Evolutionary conservation across 37 sponge, comb jelly and placozoan genomes (phyloP).

Genomic region (Dysidea cf. avara): DNA sequence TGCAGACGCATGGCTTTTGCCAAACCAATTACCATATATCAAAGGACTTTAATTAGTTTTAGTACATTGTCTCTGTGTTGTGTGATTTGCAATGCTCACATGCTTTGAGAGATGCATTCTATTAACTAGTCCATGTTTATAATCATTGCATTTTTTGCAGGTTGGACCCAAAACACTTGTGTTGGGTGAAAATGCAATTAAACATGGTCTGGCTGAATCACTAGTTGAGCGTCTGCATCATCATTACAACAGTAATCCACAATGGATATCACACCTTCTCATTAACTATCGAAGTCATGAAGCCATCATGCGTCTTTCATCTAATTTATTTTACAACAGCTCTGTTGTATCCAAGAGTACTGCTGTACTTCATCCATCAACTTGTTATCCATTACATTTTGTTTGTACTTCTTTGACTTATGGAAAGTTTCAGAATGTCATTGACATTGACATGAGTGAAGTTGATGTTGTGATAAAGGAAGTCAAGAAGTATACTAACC

Average conservation of each 20-base stretch:
- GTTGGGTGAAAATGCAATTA: conserved; percentile 39
- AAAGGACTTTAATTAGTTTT: too few species aligned
- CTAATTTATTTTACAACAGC: conserved; percentile 40
- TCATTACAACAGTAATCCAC: conserved; percentile 6
- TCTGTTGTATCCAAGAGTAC: not conserved
- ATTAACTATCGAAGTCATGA: conserved; percentile 66
- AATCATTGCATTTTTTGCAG: conserved; percentile 22
- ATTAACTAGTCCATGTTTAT: too few species aligned
- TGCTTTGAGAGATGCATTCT: too few species aligned
- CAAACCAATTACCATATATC: too few species aligned
- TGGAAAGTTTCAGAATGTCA: not conserved
- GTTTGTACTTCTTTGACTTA: conserved; percentile 46
- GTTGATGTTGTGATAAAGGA: conserved; percentile 17
- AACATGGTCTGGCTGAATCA: conserved; percentile 53
- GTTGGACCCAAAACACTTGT: conserved; percentile 67
- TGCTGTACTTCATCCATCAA: conserved; percentile 25
- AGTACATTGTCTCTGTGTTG: too few species aligned
- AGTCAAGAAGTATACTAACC: conserved; percentile 13
- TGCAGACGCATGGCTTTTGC: too few species aligned
- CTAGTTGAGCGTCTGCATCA: conserved; percentile 48
- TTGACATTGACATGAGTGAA: conserved; percentile 25
- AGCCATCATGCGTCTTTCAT: conserved; percentile 32
- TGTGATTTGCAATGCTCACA: too few species aligned
- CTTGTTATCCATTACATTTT: conserved; percentile 35
- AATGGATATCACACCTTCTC: conserved; percentile 3